These are phyloP conservation scores for Baccha elongata DNA, from an alignment of 2,888 invertebrate species.

Conservation along the genomic window DNA sequence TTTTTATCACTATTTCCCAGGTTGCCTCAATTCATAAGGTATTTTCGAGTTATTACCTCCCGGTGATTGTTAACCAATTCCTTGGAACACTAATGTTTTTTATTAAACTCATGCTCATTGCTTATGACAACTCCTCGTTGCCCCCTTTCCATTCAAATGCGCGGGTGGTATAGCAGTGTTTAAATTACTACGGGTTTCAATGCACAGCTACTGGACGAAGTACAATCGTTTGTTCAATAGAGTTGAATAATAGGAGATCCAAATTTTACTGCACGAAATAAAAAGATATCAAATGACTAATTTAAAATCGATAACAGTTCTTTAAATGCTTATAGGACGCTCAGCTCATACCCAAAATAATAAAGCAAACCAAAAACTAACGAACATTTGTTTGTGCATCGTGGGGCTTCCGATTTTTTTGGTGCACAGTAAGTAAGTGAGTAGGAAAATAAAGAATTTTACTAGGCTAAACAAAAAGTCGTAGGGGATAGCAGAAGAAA, in stretches of 20 bases:
- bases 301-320: neutral
- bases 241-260: neutral
- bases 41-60: too few relatives aligned
- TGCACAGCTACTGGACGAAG: neutral
- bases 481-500: too few relatives aligned
- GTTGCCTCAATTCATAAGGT: too few relatives aligned
- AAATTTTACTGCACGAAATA: neutral
- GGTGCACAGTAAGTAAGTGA: too few relatives aligned
- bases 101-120: neutral
- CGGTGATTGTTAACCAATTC: neutral
- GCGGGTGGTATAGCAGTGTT: neutral
- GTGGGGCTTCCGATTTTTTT: slow-evolving; percentile 24
- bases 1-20: too few relatives aligned
- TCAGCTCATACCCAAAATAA: too few relatives aligned
- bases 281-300: slow-evolving; percentile 16
- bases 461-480: too few relatives aligned
- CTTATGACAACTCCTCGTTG: neutral
- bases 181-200: slow-evolving; percentile 12
- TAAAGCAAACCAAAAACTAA: neutral
- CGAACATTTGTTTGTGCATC: neutral
- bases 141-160: neutral
- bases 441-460: too few relatives aligned
- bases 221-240: neutral
- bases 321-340: neutral
- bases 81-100: too few relatives aligned